Conservation (phyloP, 92 coral and sea anemone species). For the Phenganax stokvisi region DNA sequence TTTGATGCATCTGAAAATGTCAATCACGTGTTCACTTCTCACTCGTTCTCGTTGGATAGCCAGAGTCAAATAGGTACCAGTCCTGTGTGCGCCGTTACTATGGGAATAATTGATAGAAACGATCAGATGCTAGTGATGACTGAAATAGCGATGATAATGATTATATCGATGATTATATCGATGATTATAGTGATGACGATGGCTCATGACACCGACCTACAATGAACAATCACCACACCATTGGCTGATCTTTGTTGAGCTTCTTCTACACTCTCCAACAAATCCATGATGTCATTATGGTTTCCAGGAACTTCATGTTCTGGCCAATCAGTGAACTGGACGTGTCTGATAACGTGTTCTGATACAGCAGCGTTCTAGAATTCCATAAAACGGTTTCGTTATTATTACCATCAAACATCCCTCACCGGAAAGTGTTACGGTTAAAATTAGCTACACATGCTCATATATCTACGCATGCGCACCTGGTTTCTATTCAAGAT, state of each 20-base stretch:
- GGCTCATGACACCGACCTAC: conserved; percentile 51
- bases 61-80: conserved; percentile 58
- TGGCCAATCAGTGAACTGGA: conserved; percentile 92
- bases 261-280: conserved; percentile 77
- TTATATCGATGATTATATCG: background rate
- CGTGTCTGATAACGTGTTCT: conserved; percentile 64
- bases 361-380: conserved; percentile 45
- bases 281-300: conserved; percentile 71
- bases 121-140: background rate
- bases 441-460: too few relatives aligned
- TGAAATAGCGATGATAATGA: background rate
- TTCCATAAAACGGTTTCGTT: conserved; percentile 26
- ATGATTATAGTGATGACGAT: conserved; percentile 8
- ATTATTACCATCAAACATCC: conserved; percentile 13
- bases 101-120: background rate
- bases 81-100: conserved; percentile 72
- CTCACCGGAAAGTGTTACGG: background rate
- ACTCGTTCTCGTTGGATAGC: conserved; percentile 16
- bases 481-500: conserved; percentile 8
- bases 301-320: conserved; percentile 76
- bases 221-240: conserved; percentile 69
- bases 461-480: too few relatives aligned
- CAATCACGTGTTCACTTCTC: conserved; percentile 23
- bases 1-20: conserved; percentile 31
- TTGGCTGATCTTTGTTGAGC: conserved; percentile 88